Base-by-base conservation (phyloP, 2,888 invertebrate genomes). In the Lasioglossum vierecki region DNA sequence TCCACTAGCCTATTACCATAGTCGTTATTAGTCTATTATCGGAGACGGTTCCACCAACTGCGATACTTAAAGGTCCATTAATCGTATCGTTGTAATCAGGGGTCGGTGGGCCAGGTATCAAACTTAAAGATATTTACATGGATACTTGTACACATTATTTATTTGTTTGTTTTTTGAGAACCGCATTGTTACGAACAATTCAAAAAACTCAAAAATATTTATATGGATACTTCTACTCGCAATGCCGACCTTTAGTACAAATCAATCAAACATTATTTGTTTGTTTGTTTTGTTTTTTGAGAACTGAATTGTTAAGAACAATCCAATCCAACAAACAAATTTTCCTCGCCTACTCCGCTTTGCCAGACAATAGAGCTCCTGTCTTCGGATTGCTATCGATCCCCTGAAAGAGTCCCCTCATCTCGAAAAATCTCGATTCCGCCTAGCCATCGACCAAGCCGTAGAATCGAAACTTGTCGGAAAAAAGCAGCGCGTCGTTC, bases 321-420 rank as follows among this genome's bases (percentile, higher is more conserved):
- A 13, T 44, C 13, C 11, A 11, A 44, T 44, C 44, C 46, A 46
- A 4, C 15, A 22, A 53, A 9, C 2, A 22, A 53, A 53, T 22
- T 22, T 53, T 22, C 22, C 6, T 1, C 11, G 53, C 3, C 30
- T 63, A 30, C 63, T 63, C 63, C 30, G 30, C 63, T 63, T 63
- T 63, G 63, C 63, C 63, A 30, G 63, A 15, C 63, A 30, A 63
- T 63, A n/a, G n/a, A 63, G 63, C 15, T 63, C 15, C 30, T 15
- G 63, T 63, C 63, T 63, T 63, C 30, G 26, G 63, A 15, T 63
- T 63, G 63, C 63, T 30, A 63, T 63, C 30, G 15, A 63, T 60
- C 30, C 15, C n/a, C 30, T 15, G 15, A 30, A 30, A 30, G 63
- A 13, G 30, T 63, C 30, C 30, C 63, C 30, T 63, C 63, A 63